phyloP scores from a whole-genome alignment of 2,888 invertebrate species.

The Coelogynopora nodosa region DNA sequence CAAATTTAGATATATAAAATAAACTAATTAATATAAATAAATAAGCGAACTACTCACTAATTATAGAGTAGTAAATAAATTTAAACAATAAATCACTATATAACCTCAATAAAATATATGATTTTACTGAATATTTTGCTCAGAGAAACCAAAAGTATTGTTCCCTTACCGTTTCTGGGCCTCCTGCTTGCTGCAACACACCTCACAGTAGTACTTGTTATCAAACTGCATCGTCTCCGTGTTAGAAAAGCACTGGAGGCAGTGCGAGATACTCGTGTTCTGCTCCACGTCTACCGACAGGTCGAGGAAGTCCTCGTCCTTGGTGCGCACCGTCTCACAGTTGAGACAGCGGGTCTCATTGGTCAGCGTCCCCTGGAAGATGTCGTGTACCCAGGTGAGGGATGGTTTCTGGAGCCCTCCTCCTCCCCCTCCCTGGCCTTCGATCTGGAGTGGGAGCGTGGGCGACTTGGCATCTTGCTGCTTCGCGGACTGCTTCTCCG shows the following conservation, averaged over 20 bases:
- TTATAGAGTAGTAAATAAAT: too few species aligned
- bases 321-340: conserved; percentile 98
- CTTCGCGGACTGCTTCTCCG: conserved; percentile 54
- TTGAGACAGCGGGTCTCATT: conserved; percentile 98
- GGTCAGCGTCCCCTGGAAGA: conserved; percentile 86
- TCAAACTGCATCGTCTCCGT: conserved; percentile 97
- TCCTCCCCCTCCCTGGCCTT: conserved; percentile 20
- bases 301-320: conserved; percentile 98
- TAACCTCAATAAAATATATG: too few species aligned
- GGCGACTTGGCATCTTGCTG: conserved; percentile 43
- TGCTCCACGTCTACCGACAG: conserved; percentile 98
- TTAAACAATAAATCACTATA: too few species aligned
- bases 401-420: not conserved
- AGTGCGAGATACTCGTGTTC: conserved; percentile 97
- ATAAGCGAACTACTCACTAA: too few species aligned
- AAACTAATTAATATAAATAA: too few species aligned
- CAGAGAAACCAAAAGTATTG: too few species aligned
- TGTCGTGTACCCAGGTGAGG: conserved; percentile 44
- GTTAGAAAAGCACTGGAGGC: conserved; percentile 92
- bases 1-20: too few species aligned
- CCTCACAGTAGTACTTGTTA: conserved; percentile 99
- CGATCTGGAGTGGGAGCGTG: not conserved
- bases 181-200: conserved; percentile 97
- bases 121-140: too few species aligned
- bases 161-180: conserved; percentile 74